Evolutionary conservation across 92 coral and sea anemone species (phyloP).

Genomic region (Galaxea fascicularis): DNA sequence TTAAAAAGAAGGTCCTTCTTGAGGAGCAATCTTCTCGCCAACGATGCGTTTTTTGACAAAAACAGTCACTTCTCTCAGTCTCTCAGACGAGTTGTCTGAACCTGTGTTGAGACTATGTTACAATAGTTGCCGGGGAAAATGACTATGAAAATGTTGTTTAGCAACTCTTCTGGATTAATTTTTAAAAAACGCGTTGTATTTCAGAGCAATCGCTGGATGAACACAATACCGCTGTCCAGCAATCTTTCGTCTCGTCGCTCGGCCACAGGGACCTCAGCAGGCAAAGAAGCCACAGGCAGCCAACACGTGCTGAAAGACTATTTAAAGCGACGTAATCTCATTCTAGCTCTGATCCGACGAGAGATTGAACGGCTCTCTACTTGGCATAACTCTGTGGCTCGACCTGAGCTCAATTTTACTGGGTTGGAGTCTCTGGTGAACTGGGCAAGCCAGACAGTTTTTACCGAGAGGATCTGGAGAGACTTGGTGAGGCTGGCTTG

Average conservation of each 20-base stretch:
- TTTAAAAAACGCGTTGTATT: background rate
- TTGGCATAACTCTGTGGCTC: slow-evolving; percentile 94
- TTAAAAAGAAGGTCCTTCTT: too few relatives aligned
- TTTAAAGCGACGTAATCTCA: slow-evolving; percentile 88
- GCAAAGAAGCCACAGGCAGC: slow-evolving; percentile 66
- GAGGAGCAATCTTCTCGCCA: too few relatives aligned
- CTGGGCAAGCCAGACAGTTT: slow-evolving; percentile 93
- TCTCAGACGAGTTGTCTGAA: too few relatives aligned
- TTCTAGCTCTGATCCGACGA: slow-evolving; percentile 84
- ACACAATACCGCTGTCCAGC: slow-evolving; percentile 96
- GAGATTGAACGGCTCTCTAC: slow-evolving; percentile 92
- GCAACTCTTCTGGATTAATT: background rate
- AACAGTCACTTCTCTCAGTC: too few relatives aligned
- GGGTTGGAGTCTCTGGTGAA: slow-evolving; percentile 83
- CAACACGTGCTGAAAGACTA: slow-evolving; percentile 83
- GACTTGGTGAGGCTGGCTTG: slow-evolving; percentile 95
- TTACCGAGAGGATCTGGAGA: slow-evolving; percentile 94
- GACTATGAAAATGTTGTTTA: background rate
- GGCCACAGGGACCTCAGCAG: slow-evolving; percentile 75
- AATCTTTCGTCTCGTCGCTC: slow-evolving; percentile 89
- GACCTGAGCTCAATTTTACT: slow-evolving; percentile 72
- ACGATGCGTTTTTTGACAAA: too few relatives aligned
- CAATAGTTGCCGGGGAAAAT: too few relatives aligned
- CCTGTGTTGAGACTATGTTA: too few relatives aligned
- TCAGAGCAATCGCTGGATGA: slow-evolving; percentile 96